Evolutionary conservation across 2,888 invertebrate genomes (phyloP), one percentile per base, ranked within the genome.

Genomic region (Dione juno): DNA sequence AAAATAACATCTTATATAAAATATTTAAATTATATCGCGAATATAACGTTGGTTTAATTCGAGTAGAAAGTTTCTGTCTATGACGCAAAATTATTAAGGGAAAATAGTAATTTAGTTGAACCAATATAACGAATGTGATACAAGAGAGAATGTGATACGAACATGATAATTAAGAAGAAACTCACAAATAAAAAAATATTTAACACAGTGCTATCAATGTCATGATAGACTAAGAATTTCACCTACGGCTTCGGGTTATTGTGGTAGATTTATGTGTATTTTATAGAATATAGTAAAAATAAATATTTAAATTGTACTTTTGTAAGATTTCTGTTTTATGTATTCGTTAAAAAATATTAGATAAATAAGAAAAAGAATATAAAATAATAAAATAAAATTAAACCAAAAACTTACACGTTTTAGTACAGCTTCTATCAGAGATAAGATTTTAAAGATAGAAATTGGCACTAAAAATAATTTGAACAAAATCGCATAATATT

Each of bases 51-150:
- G 21, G 21, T n/a, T 59, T 19, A 40, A 6, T 43, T 10, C 10
- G n/a, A 61, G 14, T 61, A 61, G 61, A 61, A 61, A 61, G 61
- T 61, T 45, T 35, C 45, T 28, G 11, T n/a, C 3, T 61, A 45
- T 45, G 45, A 45, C 43, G 61, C 45, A 45, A 45, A 61, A n/a
- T 45, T 45, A 13, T 16, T 11, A 35, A 35, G 45, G n/a, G 35
- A 45, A 61, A 45, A 45, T 35, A 28, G 28, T 28, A n/a, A n/a
- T 45, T 43, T 43, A 10, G n/a, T 11, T 19, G 43, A 57, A 57
- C 11, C 10, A 57, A 14, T 59, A n/a, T n/a, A 28, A 21, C 8
- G 14, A 53, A 53, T 35, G 14, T 1, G 43, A n/a, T n/a, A 37
- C 14, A n/a, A n/a, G 28, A n/a, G n/a, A n/a, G n/a, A n/a, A n/a